These are phyloP conservation scores for Lapara coniferarum DNA, from an alignment of 2,888 invertebrate genomes.

Conservation along the genomic window DNA sequence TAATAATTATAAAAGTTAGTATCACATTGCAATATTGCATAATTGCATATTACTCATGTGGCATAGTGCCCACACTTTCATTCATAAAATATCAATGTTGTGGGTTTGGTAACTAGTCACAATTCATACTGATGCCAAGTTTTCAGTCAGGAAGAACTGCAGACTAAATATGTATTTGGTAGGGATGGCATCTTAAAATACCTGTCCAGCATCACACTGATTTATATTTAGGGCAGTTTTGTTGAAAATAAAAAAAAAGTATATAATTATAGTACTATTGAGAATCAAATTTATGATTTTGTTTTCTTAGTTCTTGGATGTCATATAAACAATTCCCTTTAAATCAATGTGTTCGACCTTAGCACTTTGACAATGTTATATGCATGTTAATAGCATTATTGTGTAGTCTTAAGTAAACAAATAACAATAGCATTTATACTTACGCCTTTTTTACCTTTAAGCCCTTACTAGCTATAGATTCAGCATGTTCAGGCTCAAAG, in stretches of 20 bases:
- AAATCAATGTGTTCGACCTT: too few relatives aligned
- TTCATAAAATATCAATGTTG: not conserved
- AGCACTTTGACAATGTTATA: too few relatives aligned
- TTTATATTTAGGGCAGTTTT: too few relatives aligned
- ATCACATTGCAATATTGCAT: not conserved
- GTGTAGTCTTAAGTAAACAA: not conserved
- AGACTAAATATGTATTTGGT: not conserved
- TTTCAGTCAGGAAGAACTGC: not conserved
- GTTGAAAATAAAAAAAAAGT: too few relatives aligned
- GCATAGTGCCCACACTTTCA: not conserved
- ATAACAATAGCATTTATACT: slow-evolving; percentile 41
- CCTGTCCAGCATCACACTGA: not conserved
- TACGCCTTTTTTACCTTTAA: slow-evolving; percentile 72
- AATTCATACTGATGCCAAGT: not conserved
- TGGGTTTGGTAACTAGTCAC: not conserved
- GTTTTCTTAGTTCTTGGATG: too few relatives aligned
- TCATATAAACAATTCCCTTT: too few relatives aligned
- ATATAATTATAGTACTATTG: too few relatives aligned
- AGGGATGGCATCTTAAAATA: not conserved
- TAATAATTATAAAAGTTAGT: not conserved
- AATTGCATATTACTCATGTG: not conserved
- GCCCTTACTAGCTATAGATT: slow-evolving; percentile 45
- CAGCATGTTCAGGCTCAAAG: slow-evolving; percentile 45
- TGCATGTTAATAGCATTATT: too few relatives aligned
- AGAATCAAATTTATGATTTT: too few relatives aligned